A percentile compares a stretch with the other conserved stretches of the same genome.
These are phyloP conservation scores for Semibalanus balanoides DNA, from an alignment of 1,140 invertebrate species.

Conservation along the genomic window DNA sequence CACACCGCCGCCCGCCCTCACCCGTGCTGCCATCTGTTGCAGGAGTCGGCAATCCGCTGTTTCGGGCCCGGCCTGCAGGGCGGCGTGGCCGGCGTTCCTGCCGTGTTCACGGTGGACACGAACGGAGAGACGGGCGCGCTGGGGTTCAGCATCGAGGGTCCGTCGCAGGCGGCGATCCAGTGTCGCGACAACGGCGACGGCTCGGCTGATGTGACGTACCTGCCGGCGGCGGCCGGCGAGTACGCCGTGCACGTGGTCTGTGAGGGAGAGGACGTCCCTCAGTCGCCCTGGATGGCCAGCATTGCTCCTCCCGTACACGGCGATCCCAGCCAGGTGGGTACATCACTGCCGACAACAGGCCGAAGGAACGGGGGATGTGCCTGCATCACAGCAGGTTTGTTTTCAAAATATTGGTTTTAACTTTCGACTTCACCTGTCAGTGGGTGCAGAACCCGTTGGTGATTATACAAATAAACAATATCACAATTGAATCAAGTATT, in stretches of 20 bases:
- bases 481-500: too few relatives aligned
- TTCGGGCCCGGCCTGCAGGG: constrained; percentile 71
- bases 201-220: constrained; percentile 67
- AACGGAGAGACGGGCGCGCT: constrained; percentile 78
- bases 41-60: constrained; percentile 58
- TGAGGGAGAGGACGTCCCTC: constrained; percentile 63
- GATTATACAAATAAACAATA: too few relatives aligned
- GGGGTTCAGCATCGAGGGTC: constrained; percentile 78
- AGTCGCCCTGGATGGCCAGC: constrained; percentile 62
- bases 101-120: constrained; percentile 77
- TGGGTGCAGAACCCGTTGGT: too few relatives aligned
- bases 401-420: too few relatives aligned
- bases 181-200: constrained; percentile 79
- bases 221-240: constrained; percentile 67
- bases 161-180: constrained; percentile 61
- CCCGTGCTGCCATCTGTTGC: neutral
- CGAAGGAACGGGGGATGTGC: too few relatives aligned
- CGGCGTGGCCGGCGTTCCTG: constrained; percentile 56
- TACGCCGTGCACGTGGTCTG: constrained; percentile 73
- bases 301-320: constrained; percentile 28
- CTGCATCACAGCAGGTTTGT: too few relatives aligned
- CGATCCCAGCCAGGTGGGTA: neutral
- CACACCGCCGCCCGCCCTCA: too few relatives aligned
- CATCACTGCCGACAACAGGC: neutral
- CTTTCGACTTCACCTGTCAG: too few relatives aligned